Evolutionary conservation across 2,113 vertebrate genomes (phyloP).

Genomic region (Phalacrocorax pelagicus): DNA sequence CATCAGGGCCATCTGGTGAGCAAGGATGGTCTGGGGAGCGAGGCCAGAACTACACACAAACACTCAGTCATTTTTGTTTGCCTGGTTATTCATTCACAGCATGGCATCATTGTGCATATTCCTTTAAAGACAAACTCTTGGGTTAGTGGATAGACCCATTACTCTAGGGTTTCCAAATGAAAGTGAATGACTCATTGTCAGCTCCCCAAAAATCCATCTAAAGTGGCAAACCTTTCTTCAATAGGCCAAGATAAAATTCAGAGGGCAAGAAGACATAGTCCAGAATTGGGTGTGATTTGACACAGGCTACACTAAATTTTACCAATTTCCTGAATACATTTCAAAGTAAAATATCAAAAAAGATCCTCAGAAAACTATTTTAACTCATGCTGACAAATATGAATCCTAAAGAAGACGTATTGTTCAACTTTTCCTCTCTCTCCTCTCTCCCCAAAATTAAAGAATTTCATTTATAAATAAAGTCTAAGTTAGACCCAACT

Average conservation of each 20-base stretch:
- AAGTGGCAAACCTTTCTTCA: not conserved
- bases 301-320: not conserved
- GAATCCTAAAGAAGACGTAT: not conserved
- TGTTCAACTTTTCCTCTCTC: not conserved
- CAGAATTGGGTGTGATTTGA: not conserved
- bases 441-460: not conserved
- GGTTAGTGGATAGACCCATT: not conserved
- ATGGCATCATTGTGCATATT: not conserved
- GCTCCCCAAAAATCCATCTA: not conserved
- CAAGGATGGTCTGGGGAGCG: fast-evolving
- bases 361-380: not conserved
- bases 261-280: not conserved
- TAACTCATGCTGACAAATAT: not conserved
- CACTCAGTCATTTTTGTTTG: not conserved
- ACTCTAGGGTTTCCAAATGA: not conserved
- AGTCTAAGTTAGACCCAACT: fast-evolving
- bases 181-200: not conserved
- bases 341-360: not conserved
- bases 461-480: not conserved
- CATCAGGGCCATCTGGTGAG: not conserved
- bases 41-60: not conserved
- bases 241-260: not conserved
- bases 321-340: not conserved
- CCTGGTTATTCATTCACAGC: not conserved
- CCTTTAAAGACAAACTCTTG: not conserved